These are phyloP conservation scores for Trachemys scripta DNA, from an alignment of 2,113 vertebrate species.

Conservation along the genomic window DNA sequence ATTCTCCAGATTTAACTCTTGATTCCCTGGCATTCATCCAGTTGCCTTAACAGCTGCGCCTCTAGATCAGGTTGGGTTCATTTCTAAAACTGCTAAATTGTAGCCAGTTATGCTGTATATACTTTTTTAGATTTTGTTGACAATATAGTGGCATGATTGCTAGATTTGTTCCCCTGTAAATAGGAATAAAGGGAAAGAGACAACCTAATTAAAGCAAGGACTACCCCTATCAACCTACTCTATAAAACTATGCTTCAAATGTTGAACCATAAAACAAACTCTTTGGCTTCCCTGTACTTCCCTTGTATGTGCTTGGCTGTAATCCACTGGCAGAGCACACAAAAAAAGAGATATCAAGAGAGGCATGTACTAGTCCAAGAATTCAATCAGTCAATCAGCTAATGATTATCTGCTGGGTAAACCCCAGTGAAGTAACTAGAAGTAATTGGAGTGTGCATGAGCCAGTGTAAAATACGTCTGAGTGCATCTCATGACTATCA, in stretches of 20 bases:
- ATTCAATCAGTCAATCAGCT: conserved; percentile 51
- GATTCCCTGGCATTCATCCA: conserved; percentile 22
- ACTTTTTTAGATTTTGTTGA: conserved; percentile 26
- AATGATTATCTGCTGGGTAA: conserved; percentile 17
- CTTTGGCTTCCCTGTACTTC: conserved; percentile 1
- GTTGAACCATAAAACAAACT: neutral
- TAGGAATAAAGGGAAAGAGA: neutral
- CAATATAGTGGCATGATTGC: neutral
- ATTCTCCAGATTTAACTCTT: conserved; percentile 9
- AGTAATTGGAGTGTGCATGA: conserved; percentile 40
- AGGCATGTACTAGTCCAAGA: conserved; percentile 7
- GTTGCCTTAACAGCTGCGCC: conserved; percentile 53
- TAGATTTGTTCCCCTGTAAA: conserved; percentile 24
- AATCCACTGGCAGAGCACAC: conserved; percentile 26
- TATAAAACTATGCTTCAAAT: neutral
- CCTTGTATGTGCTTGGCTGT: neutral
- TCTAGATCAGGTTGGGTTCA: conserved; percentile 36
- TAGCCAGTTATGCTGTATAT: neutral
- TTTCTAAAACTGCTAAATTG: conserved; percentile 22
- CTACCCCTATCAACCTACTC: conserved; percentile 22
- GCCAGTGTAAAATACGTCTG: conserved; percentile 40
- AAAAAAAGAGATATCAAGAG: conserved; percentile 1
- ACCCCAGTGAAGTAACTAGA: conserved; percentile 54
- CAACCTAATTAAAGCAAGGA: conserved; percentile 11
- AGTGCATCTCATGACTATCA: conserved; percentile 16